phyloP scores from a whole-genome alignment of 2,888 invertebrate species.

The Troides oblongomaculatus region DNA sequence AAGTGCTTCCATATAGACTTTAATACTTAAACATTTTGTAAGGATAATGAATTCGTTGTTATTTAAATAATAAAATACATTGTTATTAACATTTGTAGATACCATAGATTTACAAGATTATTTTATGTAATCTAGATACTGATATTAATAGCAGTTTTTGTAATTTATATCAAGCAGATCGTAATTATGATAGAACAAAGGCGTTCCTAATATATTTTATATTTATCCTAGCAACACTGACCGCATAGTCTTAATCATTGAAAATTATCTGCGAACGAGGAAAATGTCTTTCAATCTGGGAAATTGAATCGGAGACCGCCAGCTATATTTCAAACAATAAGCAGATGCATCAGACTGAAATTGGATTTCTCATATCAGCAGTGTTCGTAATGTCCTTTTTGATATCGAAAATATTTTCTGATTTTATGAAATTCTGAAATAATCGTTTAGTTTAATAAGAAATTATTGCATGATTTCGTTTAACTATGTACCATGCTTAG shows the following conservation, averaged over 20 bases:
- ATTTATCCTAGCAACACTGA: neutral
- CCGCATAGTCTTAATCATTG: neutral
- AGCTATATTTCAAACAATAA: slow-evolving; percentile 22
- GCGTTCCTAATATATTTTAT: neutral
- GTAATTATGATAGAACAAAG: neutral
- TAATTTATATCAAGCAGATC: neutral
- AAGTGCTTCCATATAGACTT: too few species aligned
- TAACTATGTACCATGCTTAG: too few species aligned
- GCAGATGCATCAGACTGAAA: slow-evolving; percentile 25
- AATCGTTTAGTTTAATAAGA: neutral
- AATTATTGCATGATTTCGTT: neutral
- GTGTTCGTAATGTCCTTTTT: slow-evolving; percentile 16
- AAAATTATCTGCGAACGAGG: neutral
- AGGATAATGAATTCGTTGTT: too few species aligned
- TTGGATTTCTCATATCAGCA: slow-evolving; percentile 22
- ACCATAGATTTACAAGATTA: too few species aligned
- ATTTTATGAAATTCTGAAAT: neutral
- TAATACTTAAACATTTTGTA: too few species aligned
- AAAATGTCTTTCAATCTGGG: slow-evolving; percentile 5
- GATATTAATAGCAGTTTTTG: too few species aligned
- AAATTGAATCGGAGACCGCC: slow-evolving; percentile 12
- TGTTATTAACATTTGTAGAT: too few species aligned
- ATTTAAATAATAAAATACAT: too few species aligned
- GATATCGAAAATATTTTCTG: neutral
- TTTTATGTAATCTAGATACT: too few species aligned